These are phyloP conservation scores for Odobenus rosmarus DNA, from an alignment of 2,113 vertebrate genomes.

Conservation along the genomic window DNA sequence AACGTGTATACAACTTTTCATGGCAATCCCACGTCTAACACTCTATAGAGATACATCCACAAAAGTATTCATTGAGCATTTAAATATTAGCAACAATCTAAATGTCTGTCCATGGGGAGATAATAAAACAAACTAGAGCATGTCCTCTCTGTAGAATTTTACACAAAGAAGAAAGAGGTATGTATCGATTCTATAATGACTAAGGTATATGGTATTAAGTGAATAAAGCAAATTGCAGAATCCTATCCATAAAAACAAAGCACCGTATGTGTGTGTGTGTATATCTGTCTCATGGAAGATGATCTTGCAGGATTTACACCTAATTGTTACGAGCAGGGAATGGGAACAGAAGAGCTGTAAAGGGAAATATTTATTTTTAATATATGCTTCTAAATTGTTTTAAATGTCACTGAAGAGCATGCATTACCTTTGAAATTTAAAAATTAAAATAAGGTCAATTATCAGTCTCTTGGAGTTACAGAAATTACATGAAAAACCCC, in stretches of 20 bases:
- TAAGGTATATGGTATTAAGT: background rate
- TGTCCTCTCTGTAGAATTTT: background rate
- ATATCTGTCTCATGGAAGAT: background rate
- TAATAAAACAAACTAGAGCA: background rate
- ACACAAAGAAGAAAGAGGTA: background rate
- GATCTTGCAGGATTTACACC: background rate
- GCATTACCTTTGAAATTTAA: background rate
- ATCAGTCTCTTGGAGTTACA: background rate
- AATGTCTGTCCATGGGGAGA: background rate
- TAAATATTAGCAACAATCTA: background rate
- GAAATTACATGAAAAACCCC: background rate
- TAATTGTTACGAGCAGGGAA: background rate
- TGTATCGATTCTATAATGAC: background rate
- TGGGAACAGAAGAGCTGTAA: background rate
- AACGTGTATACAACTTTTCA: background rate
- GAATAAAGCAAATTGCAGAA: background rate
- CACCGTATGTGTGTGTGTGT: too few relatives aligned
- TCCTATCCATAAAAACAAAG: background rate
- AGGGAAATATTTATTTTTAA: background rate
- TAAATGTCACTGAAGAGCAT: background rate
- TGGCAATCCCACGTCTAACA: background rate
- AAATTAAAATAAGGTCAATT: background rate
- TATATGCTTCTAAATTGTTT: background rate
- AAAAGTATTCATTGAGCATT: background rate
- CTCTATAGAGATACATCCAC: background rate